Base-by-base conservation (phyloP, 2,888 invertebrate species). In the Anarsia innoxiella region DNA sequence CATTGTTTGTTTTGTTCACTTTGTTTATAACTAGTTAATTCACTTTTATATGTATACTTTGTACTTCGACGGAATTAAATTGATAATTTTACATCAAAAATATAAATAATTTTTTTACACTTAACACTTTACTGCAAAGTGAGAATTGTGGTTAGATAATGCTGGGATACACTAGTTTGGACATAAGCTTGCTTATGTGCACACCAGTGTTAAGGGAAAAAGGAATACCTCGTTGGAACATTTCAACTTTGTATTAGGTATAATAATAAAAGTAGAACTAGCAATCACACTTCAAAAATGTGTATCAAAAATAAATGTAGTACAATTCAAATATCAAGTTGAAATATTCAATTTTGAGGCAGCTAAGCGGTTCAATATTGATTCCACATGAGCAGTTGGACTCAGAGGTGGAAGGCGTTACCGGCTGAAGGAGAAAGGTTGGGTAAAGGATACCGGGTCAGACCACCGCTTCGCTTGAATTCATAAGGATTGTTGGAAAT, bases 381-480 rank as follows among this genome's bases (percentile, higher is more conserved):
- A 84, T 82, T 77, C 73, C 84, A 85, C 83, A 43, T 84, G 69
- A 83, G 67, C 48, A 63, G 46, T 46, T 44, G 45, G 46, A 51
- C 67, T 73, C 78, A 84, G 85, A 77, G 86, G 83, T 85, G 86
- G 74, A 84, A 85, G 86, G 87, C 82, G 75, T 75, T 65, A 59
- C 74, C 66, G 68, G 69, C 67, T 60, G 56, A 64, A 78, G 67
- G 63, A 72, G 74, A 84, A 83, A 57, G 44, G 59, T 55, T 51
- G 60, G 65, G 64, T 66, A 63, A 61, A 56, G 46, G 59, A 49
- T 48, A 59, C 66, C 65, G 64, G 71, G 73, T 53, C 60, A 41
- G 62, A 61, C 80, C 82, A 84, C 82, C 84, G 83, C 83, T 70
- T 83, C 84, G 66, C 83, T 80, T 59, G 55, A 56, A 58, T 53